Conservation (phyloP, 2,113 vertebrate genomes). For the Xerus inauris region DNA sequence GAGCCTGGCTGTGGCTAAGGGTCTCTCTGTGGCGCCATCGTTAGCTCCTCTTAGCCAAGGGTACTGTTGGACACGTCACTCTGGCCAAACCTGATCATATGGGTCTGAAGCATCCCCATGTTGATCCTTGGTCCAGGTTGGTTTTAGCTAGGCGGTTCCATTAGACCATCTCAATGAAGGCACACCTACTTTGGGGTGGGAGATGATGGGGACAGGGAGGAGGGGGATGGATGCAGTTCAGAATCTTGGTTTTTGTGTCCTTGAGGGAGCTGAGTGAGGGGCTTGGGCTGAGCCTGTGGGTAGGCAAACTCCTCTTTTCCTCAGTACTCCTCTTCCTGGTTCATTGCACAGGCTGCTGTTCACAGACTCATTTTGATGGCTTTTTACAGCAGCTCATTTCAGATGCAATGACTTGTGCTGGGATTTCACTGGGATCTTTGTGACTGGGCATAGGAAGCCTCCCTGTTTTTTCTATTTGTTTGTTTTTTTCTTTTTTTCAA, state of each 20-base stretch:
- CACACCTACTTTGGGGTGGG: neutral
- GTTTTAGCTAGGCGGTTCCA: neutral
- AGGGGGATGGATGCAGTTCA: neutral
- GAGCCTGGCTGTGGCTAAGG: conserved; percentile 81
- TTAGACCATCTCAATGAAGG: neutral
- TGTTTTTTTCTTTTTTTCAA: neutral
- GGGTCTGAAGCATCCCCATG: neutral
- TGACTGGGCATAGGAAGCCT: neutral
- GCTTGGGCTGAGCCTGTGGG: conserved; percentile 45
- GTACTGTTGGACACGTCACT: neutral
- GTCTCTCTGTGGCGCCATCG: conserved; percentile 73
- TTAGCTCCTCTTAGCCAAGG: neutral
- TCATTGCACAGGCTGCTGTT: neutral
- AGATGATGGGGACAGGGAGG: neutral
- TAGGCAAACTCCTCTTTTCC: conserved; percentile 70
- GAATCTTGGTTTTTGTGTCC: neutral
- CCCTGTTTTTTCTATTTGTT: neutral
- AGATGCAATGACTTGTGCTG: too few relatives aligned
- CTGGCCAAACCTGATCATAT: neutral
- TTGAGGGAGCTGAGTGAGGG: neutral
- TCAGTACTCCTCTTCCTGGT: conserved; percentile 65
- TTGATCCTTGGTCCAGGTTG: neutral
- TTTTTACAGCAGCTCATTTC: neutral
- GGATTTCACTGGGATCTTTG: neutral
- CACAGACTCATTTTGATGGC: neutral